These are phyloP conservation scores for Xanthia togata DNA, from an alignment of 2,888 invertebrate species.

Conservation along the genomic window DNA sequence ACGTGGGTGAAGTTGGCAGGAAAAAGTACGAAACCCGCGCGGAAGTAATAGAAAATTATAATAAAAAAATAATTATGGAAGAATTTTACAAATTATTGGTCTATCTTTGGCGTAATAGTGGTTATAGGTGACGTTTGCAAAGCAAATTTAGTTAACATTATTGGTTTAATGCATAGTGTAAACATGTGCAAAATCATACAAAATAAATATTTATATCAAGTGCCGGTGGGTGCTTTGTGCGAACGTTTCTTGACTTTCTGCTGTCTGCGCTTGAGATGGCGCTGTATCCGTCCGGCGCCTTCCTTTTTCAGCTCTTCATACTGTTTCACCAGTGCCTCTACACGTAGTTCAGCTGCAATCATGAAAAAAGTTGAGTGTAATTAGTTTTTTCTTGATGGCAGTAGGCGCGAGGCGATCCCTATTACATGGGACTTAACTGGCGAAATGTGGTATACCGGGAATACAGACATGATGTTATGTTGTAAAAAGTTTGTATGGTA, in stretches of 20 bases:
- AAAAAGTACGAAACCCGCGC: background rate
- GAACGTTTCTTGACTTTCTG: constrained; percentile 92
- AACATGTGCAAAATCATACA: background rate
- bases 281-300: constrained; percentile 93
- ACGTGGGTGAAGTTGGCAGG: background rate
- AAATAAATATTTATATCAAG: constrained; percentile 61
- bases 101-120: background rate
- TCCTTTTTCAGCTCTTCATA: constrained; percentile 94
- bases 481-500: background rate
- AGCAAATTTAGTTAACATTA: background rate
- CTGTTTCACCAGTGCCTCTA: constrained; percentile 94
- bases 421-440: background rate
- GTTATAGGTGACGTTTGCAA: background rate
- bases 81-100: background rate
- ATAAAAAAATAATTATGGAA: background rate
- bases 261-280: constrained; percentile 95
- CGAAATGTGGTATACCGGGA: background rate
- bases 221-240: constrained; percentile 79
- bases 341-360: constrained; percentile 93
- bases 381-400: background rate
- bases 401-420: too few relatives aligned
- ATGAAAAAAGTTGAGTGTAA: background rate
- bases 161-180: background rate
- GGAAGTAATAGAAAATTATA: background rate
- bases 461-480: background rate